Base-by-base conservation (phyloP, 2,888 invertebrate species). In the Philopedon plagiatum region DNA sequence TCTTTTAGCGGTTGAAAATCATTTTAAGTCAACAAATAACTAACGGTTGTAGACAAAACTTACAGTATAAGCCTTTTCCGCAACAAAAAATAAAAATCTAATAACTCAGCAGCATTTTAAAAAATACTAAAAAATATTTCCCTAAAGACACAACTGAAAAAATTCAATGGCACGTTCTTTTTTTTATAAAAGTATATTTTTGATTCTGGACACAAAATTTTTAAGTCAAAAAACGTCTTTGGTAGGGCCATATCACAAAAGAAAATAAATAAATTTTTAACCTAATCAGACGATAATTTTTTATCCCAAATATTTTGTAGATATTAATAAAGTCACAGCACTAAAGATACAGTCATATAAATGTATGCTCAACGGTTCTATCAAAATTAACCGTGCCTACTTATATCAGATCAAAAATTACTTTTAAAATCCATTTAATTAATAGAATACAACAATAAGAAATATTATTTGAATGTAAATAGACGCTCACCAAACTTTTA, bases 201-300 rank as follows among this genome's bases (percentile, higher is more conserved):
- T 60, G 34, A 64, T 57, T 71, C 26, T 60, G 41, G 23, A 68
- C 63, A 58, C n/a, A 51, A 57, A 67, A 63, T 34, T 41, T 64
- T 54, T 7, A 37, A 63, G 23, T 57, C 49, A 49, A 73, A 75
- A 79, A 79, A 77, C 78, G 78, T 84, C 85, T 85, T 85, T 85
- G 85, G 85, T 84, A 84, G 82, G 84, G 84, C 83, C 82, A 82
- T 85, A 85, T 85, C 85, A 85, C 85, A 85, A 85, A 80, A 78
- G 80, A 80, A 80, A 78, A 82, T 81, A 81, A 83, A 82, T 82
- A 81, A 81, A 80, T 80, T 81, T 80, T 79, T 81, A 83, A 82
- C 82, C 83, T 84, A 84, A 81, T 84, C 84, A 83, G 84, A 84
- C 84, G 80, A 83, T 79, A 82, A 79, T 77, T 79, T 77, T 75